A percentile compares a stretch with the other conserved stretches of the same genome.
These are phyloP conservation scores for Andrena haemorrhoa DNA, from an alignment of 2,888 invertebrate genomes.

Conservation along the genomic window DNA sequence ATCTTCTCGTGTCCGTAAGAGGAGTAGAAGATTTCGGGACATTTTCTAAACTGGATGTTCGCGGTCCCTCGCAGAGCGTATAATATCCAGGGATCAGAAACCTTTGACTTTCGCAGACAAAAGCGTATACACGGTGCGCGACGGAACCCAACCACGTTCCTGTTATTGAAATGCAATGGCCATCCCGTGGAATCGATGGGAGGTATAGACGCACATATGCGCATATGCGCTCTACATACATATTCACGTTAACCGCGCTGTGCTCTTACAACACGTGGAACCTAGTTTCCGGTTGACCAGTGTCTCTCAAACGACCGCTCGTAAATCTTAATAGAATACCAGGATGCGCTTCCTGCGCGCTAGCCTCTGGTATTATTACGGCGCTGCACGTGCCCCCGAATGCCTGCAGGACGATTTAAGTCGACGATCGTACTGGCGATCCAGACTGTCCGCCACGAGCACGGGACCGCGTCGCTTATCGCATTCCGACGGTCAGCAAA, in stretches of 20 bases:
- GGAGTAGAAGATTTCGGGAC: neutral
- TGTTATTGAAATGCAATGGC: conserved; percentile 81
- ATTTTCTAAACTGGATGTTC: conserved; percentile 11
- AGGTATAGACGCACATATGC: conserved; percentile 66
- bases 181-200: conserved; percentile 80
- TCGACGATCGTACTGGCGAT: conserved; percentile 56
- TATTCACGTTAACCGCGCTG: conserved; percentile 62
- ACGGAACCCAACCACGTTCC: conserved; percentile 62
- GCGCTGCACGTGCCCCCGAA: conserved; percentile 57
- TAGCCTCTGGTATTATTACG: conserved; percentile 64
- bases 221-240: conserved; percentile 63
- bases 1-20: neutral
- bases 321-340: conserved; percentile 77
- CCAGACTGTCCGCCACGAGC: neutral
- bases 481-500: neutral
- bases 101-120: conserved; percentile 53
- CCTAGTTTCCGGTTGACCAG: conserved; percentile 79
- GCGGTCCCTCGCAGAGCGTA: conserved; percentile 19
- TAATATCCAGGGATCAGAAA: conserved; percentile 36
- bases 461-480: neutral
- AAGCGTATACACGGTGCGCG: conserved; percentile 41
- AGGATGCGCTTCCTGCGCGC: conserved; percentile 57
- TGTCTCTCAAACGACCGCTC: conserved; percentile 78
- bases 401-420: conserved; percentile 63
- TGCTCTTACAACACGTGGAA: conserved; percentile 71